Base-by-base conservation (phyloP, 2,797 vertebrate genomes). In the Tapirus indicus region DNA sequence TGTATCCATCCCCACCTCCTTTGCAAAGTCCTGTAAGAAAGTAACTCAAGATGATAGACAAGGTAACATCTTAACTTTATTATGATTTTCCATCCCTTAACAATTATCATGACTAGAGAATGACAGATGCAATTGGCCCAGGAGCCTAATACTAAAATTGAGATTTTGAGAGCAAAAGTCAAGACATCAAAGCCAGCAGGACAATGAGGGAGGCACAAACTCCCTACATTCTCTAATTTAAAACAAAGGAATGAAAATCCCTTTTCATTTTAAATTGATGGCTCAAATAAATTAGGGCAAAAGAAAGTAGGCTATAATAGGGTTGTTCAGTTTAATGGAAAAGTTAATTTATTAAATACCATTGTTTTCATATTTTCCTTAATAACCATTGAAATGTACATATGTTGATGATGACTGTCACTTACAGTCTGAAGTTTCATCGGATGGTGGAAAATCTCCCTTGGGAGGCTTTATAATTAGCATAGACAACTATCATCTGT, bases 401-500 rank as follows among this genome's bases (percentile, higher is more conserved):
- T 58, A 56, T 87, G 60, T 77, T 80, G 41, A 78, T 54, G 10
- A 90, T 52, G 16, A 66, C 54, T 44, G 25, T 88, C 25, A 62
- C 6, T 72, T 77, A 54, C 8, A 66, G 27, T 47, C 56, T 92
- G 62, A 80, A 79, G 10, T 94, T 95, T 94, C 72, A 60, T 87
- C 93, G 58, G 47, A 80, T 62, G 58, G 56, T 95, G 64, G 49
- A 69, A 93, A 93, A 75, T 54, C 41, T 82, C 56, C 38, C 56
- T 66, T 74, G 38, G 74, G 68, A 90, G 41, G 35, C 29, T 90
- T 80, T 72, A 72, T 90, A 94, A 96, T 95, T 96, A 95, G 44
- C 86, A 92, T 82, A 98, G 88, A 96, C 94, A 87, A 87, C 10
- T n/a, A 86, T 98, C 96, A 97, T 97, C 96, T 98, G 96, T 91